Evolutionary conservation across 1,140 invertebrate genomes (phyloP), one percentile per base, ranked within the genome.

Genomic region (Micrasema minimum): DNA sequence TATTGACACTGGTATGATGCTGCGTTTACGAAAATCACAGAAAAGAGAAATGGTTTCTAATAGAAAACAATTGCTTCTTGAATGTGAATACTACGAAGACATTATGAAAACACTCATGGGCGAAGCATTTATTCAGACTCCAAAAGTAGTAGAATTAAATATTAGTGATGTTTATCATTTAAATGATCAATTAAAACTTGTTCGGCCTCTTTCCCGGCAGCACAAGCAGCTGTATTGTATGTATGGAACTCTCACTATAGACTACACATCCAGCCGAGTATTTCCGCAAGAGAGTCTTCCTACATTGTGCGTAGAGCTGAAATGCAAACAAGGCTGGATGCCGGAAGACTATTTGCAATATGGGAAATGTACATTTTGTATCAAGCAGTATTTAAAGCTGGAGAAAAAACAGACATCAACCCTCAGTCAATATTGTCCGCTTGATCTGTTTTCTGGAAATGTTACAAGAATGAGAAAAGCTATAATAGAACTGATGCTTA

Each of bases 251-350:
- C 78, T 78, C 71, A 79, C 80, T 10, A 76, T 78, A 4, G 83
- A 85, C 72, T 79, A 83, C 62, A 78, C 81, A 23, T 77, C 81
- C 5, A 72, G 81, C n/a, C 77, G 55, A 66, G 37, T 76, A 22
- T 76, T 77, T 11, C 53, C 45, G 14, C 45, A 74, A 45, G 64
- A 66, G 22, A 80, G 80, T 57, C 80, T 77, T 69, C 46, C 80
- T 37, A 83, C 79, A 7, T 87, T 83, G 70, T 90, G 89, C 77
- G 82, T 93, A 12, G 91, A 93, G 83, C 89, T 93, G 26, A 93
- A 93, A 82, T 90, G 90, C 7, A 93, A 93, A 76, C 90, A 92
- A 81, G 91, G 90, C 14, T 91, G 88, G 79, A 78, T 89, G 41
- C 83, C 83, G 20, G 70, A 80, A 16, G 77, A 59, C 57, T 86